These are phyloP conservation scores for Diadema setosum DNA, from an alignment of 35 echinoderm and acorn worm genomes.

Conservation along the genomic window DNA sequence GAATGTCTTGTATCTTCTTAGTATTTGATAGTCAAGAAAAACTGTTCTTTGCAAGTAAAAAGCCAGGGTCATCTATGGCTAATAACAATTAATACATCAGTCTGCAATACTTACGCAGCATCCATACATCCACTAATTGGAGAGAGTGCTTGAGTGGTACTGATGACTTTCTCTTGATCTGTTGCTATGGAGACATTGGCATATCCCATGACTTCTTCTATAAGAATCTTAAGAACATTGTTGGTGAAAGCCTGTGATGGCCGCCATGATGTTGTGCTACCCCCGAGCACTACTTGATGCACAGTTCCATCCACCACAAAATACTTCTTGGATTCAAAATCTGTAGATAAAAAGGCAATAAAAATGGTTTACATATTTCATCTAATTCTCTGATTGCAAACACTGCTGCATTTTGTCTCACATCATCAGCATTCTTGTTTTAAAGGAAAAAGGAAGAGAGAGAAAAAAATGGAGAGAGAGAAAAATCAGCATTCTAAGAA, in stretches of 20 bases:
- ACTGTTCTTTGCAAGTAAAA: no score
- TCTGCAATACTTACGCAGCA: neutral
- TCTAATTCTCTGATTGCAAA: neutral
- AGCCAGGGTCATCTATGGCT: no score
- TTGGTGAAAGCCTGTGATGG: conserved; percentile 14
- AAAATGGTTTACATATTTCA: neutral
- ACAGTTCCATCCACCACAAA: neutral
- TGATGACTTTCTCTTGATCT: neutral
- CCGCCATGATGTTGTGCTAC: conserved; percentile 1
- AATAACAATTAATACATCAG: neutral
- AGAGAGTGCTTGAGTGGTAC: neutral
- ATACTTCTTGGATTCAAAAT: neutral
- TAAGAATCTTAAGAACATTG: neutral
- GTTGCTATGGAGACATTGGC: neutral
- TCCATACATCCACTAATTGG: neutral
- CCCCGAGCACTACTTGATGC: neutral
- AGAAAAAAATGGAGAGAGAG: neutral
- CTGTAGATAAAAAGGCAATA: neutral
- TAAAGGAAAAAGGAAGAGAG: neutral
- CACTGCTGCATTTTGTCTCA: neutral
- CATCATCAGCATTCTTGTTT: neutral
- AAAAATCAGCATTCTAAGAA: neutral
- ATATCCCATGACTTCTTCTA: conserved; percentile 1
- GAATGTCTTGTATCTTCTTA: no score
- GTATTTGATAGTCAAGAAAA: no score